Base-by-base conservation (phyloP, 2,113 vertebrate species). In the Notothenia rossii region DNA sequence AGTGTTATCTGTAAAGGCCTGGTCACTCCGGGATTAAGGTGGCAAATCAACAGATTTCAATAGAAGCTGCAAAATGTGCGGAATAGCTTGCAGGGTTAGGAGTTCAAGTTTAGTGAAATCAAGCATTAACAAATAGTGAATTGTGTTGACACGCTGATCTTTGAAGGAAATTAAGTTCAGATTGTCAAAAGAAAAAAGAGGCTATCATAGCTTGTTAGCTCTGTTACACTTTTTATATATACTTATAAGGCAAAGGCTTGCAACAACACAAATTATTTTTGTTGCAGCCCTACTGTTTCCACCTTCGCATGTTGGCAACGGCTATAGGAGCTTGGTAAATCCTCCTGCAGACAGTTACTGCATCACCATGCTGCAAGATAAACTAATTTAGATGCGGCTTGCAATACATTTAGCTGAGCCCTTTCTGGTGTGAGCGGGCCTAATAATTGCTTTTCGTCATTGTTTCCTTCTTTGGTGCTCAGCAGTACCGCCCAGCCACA, bases 391-490 rank as follows among this genome's bases (percentile, higher is more conserved):
- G 60, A 20, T 20, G 14, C 20, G 5, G 64, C 3, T 2, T 46
- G 1, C 13, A 11, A 6, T 3, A 14, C 11, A 55, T 29, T 48
- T 43, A 50, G 36, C 49, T 20, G 58, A 55, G 17, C 55, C 18
- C 55, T 17, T 14, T 48, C 54, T 67, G 67, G 61, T 54, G n/a
- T 77, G 48, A 54, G 55, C 20, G 48, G 25, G 61, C 49, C 62
- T 72, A 71, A 22, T 18, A 12, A 10, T 46, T 46, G 14, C 10
- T 10, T 53, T 36, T 29, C 25, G 13, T 22, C 46, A 20, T 22
- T 76, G 65, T 53, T 29, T 17, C 11, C 13, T 2, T 50, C 29
- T 33, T 25, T 79, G 64, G 22, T 69, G 64, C 76, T 70, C 61
- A 49, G 17, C 18, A 22, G 43, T 4, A 48, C 45, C 10, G 46